These are phyloP conservation scores for Cistogaster globosa DNA, from an alignment of 2,888 invertebrate species.

Conservation along the genomic window DNA sequence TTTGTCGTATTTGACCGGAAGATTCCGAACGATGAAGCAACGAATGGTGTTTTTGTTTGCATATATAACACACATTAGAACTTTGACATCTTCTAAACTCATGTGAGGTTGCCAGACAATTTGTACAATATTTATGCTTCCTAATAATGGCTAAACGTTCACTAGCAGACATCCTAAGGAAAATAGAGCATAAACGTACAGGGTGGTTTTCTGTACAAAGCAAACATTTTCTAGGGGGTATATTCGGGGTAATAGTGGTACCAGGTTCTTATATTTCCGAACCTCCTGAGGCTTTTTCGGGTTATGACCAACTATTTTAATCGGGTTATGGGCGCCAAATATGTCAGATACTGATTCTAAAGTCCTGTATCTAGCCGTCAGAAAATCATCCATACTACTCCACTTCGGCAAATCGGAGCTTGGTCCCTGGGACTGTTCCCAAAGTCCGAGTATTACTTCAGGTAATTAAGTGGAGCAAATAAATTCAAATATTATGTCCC, in stretches of 20 bases:
- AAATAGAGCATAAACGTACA: no score
- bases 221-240: no score
- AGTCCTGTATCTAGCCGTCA: neutral
- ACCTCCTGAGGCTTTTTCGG: neutral
- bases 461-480: no score
- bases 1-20: neutral
- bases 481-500: neutral
- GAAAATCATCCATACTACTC: neutral
- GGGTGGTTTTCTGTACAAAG: no score
- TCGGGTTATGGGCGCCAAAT: neutral
- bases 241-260: neutral
- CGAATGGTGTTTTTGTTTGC: neutral
- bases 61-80: neutral
- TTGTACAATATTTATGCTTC: neutral
- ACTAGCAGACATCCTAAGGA: no score
- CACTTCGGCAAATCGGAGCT: neutral
- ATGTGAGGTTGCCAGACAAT: neutral
- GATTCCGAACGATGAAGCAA: neutral
- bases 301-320: no score
- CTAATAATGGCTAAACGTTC: neutral
- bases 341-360: neutral
- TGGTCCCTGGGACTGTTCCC: constrained; percentile 9
- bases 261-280: neutral
- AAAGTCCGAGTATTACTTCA: no score
- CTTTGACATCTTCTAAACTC: neutral